Base-by-base conservation (phyloP, 1,140 invertebrate genomes). In the Leucophenga varia region DNA sequence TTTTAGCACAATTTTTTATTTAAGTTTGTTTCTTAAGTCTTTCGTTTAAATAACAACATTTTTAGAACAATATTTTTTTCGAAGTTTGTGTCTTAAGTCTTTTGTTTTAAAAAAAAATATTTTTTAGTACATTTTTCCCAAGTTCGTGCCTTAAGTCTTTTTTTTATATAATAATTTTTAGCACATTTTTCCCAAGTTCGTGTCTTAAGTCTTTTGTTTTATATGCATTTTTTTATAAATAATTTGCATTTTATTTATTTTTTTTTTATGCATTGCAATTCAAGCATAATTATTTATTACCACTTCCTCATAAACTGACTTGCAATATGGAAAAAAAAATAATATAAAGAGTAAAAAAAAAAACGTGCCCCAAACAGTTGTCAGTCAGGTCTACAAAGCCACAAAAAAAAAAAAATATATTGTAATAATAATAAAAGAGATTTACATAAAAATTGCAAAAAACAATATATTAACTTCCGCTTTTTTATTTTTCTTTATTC, bases 391-490 rank as follows among this genome's bases (percentile, higher is more conserved):
- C 18, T 13, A 12, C 12, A 35, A 35, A 35, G 13, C 20, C 10
- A 28, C 25, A 14, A 1, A 30, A 10, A 16, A 51, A 52, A 52
- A 49, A 58, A n/a, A n/a, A n/a, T n/a, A n/a, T n/a, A n/a, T n/a
- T n/a, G n/a, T n/a, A n/a, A n/a, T n/a, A n/a, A n/a, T n/a, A n/a
- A n/a, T n/a, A n/a, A n/a, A 36, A 40, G 45, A 17, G 16, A 8
- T 38, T 19, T 21, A 38, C 19, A 7, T 20, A 38, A 17, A 20
- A 14, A 19, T 38, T 50, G 46, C 46, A 41, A 43, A 45, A 46
- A 32, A 34, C 56, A 52, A 55, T 38, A 39, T 57, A 64, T 41
- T 54, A 55, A 69, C 59, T 72, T 72, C 69, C 69, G 61, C 60
- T 70, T 63, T 57, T n/a, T n/a, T n/a, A n/a, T 13, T 51, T 18